These are phyloP conservation scores for Priocnemis perturbator DNA, from an alignment of 2,888 invertebrate genomes.

Conservation along the genomic window DNA sequence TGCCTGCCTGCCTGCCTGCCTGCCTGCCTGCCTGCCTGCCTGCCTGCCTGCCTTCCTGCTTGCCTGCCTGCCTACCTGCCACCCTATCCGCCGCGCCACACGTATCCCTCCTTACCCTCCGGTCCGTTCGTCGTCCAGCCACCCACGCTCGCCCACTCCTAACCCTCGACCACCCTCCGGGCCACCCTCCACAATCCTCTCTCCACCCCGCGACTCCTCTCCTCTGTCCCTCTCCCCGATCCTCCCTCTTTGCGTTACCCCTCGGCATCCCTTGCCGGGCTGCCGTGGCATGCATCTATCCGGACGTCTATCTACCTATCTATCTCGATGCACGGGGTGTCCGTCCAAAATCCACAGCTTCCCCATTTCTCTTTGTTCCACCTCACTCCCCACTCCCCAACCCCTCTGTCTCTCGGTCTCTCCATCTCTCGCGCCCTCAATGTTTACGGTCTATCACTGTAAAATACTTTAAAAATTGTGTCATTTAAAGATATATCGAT, in stretches of 20 bases:
- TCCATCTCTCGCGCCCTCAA: not conserved
- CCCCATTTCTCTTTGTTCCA: slow-evolving; percentile 41
- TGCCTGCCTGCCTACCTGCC: slow-evolving; percentile 47
- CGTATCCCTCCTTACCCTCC: slow-evolving; percentile 51
- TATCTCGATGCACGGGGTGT: slow-evolving; percentile 64
- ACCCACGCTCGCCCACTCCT: slow-evolving; percentile 42
- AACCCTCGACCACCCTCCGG: slow-evolving; percentile 38
- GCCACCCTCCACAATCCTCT: slow-evolving; percentile 21
- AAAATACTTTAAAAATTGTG: not conserved
- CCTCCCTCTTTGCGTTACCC: slow-evolving; percentile 45
- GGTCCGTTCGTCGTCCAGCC: slow-evolving; percentile 36
- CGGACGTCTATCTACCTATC: slow-evolving; percentile 61
- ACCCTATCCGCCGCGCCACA: slow-evolving; percentile 47
- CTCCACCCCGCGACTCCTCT: slow-evolving; percentile 35
- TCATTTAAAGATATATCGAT: not conserved
- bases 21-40: slow-evolving; percentile 42
- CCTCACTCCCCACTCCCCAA: not conserved
- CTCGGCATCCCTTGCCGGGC: slow-evolving; percentile 56
- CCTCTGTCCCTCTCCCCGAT: slow-evolving; percentile 38
- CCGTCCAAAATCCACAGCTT: slow-evolving; percentile 55
- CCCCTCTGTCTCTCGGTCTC: not conserved
- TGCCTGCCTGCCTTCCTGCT: slow-evolving; percentile 47
- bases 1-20: slow-evolving; percentile 49
- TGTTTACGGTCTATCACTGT: not conserved
- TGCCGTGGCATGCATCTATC: slow-evolving; percentile 63